Evolutionary conservation across 2,113 vertebrate genomes (phyloP).

Genomic region (Hylia prasina): DNA sequence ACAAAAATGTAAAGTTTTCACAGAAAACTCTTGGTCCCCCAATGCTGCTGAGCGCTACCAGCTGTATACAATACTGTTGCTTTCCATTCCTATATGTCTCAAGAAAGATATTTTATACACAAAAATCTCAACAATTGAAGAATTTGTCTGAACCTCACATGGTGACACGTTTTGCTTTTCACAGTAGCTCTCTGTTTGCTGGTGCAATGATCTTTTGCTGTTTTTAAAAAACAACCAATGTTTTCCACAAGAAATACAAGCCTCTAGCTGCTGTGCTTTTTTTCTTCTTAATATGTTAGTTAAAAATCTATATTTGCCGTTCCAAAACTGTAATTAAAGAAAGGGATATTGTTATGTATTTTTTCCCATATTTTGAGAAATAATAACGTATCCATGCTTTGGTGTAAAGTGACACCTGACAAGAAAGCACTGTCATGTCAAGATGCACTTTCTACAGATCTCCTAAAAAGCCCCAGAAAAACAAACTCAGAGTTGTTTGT

Average conservation of each 20-base stretch:
- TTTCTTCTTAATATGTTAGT: not conserved
- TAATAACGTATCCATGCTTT: not conserved
- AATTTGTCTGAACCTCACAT: not conserved
- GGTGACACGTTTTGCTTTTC: not conserved
- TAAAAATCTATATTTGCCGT: not conserved
- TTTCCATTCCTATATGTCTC: not conserved
- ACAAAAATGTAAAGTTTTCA: not conserved
- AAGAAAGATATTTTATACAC: not conserved
- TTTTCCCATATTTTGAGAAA: not conserved
- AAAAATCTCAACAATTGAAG: not conserved
- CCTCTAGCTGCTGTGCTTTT: not conserved
- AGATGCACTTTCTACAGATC: not conserved
- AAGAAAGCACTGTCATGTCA: not conserved
- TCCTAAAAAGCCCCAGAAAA: not conserved
- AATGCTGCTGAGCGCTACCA: not conserved
- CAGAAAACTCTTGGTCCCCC: not conserved
- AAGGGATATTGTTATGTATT: not conserved
- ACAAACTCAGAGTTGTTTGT: not conserved
- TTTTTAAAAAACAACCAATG: not conserved
- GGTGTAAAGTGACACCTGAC: not conserved
- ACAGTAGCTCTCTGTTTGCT: not conserved
- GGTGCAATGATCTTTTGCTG: not conserved
- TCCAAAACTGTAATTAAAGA: not conserved
- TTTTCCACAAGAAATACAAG: not conserved
- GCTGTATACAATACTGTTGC: not conserved